Evolutionary conservation across 2,113 vertebrate species (phyloP).

Genomic region (Columba janthina): DNA sequence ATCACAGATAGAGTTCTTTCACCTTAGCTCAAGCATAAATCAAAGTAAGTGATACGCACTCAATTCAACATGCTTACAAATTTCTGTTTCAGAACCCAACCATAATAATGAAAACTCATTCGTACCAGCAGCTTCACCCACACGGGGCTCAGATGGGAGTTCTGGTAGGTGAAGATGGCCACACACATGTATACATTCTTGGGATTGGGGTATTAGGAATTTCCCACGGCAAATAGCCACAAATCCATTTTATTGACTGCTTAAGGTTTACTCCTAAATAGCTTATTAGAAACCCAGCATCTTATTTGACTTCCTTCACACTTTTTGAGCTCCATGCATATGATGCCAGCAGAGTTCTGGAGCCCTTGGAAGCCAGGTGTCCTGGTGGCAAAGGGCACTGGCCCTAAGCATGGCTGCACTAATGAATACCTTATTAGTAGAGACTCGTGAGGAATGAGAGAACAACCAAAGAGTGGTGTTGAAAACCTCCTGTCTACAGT

Average conservation of each 20-base stretch:
- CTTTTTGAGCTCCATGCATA: neutral
- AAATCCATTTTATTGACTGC: neutral
- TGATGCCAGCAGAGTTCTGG: neutral
- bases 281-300: neutral
- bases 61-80: neutral
- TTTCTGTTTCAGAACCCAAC: neutral
- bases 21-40: slow-evolving; percentile 19
- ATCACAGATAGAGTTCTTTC: slow-evolving; percentile 26
- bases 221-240: neutral
- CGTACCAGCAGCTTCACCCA: neutral
- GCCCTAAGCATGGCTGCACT: neutral
- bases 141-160: neutral
- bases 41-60: neutral
- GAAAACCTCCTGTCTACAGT: neutral
- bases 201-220: neutral
- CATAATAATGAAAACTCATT: neutral
- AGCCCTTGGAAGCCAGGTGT: neutral
- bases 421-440: neutral
- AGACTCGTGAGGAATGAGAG: neutral
- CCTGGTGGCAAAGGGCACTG: neutral
- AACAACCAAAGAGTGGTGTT: neutral
- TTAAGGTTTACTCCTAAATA: neutral
- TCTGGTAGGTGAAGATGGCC: neutral
- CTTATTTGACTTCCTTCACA: neutral
- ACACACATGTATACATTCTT: neutral